These are phyloP conservation scores for Lichenostomus cassidix DNA, from an alignment of 2,113 vertebrate genomes.

Conservation along the genomic window DNA sequence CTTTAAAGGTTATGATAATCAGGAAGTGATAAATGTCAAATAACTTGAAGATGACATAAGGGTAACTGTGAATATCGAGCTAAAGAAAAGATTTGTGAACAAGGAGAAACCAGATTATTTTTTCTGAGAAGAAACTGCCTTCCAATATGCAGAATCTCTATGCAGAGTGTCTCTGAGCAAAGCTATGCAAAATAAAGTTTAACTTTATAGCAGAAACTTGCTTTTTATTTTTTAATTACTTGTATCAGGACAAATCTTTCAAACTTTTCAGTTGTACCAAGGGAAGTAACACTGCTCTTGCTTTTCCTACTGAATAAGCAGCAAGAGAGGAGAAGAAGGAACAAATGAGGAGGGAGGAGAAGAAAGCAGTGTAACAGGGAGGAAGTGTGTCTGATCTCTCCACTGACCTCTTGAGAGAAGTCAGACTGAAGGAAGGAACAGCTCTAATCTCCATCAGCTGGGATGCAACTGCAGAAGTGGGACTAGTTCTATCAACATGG, in stretches of 20 bases:
- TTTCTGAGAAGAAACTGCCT: background rate
- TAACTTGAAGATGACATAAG: conserved; percentile 17
- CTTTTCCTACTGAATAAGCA: background rate
- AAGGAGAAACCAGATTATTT: background rate
- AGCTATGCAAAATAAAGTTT: background rate
- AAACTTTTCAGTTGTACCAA: background rate
- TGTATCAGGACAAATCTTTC: background rate
- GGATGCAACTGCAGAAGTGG: conserved; percentile 57
- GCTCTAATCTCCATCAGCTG: conserved; percentile 61
- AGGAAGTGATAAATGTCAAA: background rate
- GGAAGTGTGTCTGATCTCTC: conserved; percentile 57
- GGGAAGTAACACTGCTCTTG: background rate
- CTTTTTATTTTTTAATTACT: background rate
- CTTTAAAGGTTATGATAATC: background rate
- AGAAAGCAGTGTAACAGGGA: conserved; percentile 19
- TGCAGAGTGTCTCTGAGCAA: background rate
- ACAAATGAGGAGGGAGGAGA: conserved; percentile 27
- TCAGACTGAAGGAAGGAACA: conserved; percentile 71
- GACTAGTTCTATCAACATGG: conserved; percentile 64
- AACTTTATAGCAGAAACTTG: background rate
- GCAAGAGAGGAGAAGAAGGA: conserved; percentile 29
- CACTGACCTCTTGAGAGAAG: conserved; percentile 73
- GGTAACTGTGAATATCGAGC: background rate
- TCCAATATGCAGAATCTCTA: background rate
- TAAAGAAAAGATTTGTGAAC: background rate